phyloP scores from a whole-genome alignment of 2,888 invertebrate genomes.

The Dasysyrphus tricinctus region DNA sequence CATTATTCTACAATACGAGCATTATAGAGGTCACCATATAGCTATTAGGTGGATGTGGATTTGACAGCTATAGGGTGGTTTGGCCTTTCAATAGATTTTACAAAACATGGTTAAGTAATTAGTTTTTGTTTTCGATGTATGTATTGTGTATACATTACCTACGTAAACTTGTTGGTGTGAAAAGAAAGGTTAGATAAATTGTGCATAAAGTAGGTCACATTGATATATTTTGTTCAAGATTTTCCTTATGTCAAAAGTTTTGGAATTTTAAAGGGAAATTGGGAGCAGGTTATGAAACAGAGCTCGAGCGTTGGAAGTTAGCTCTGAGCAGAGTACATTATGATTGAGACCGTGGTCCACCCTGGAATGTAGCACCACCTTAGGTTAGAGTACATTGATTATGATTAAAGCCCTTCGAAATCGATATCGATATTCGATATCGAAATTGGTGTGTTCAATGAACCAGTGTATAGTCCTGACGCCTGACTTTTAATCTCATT shows the following conservation, averaged over 20 bases:
- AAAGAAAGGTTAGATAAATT: constrained; percentile 6
- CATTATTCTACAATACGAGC: background rate
- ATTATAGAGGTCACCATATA: constrained; percentile 43
- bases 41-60: constrained; percentile 21
- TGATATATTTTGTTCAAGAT: background rate
- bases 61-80: constrained; percentile 42
- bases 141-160: no score
- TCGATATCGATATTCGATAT: no score
- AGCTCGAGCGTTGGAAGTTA: no score
- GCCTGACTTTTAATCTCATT: no score
- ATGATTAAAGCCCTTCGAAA: no score
- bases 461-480: no score
- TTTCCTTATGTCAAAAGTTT: background rate
- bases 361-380: no score
- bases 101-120: constrained; percentile 54
- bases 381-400: no score
- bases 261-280: background rate
- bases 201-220: constrained; percentile 1
- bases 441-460: no score
- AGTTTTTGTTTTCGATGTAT: constrained; percentile 26
- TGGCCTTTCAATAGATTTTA: constrained; percentile 54
- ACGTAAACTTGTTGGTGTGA: background rate
- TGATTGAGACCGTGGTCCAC: no score
- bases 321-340: no score
- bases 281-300: no score